phyloP scores from a whole-genome alignment of 2,888 invertebrate species.

The Andrena dorsata region DNA sequence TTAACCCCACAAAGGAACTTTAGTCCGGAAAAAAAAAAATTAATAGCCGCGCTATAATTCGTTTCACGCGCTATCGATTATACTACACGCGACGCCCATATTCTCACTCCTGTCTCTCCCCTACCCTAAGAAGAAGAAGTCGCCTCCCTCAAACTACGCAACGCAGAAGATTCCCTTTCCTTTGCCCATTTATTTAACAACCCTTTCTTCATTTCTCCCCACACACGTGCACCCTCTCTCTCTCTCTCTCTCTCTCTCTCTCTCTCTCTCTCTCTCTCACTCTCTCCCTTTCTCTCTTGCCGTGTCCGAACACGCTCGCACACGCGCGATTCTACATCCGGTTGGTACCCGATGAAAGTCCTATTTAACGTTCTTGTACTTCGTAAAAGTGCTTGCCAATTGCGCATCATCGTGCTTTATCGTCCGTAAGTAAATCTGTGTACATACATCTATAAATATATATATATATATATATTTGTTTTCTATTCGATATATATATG shows the following conservation, averaged over 20 bases:
- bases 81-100: conserved; percentile 68
- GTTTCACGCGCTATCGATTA: conserved; percentile 31
- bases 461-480: conserved; percentile 29
- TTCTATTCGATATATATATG: conserved; percentile 39
- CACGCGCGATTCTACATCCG: conserved; percentile 40
- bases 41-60: conserved; percentile 57
- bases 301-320: conserved; percentile 7
- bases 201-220: not conserved
- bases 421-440: conserved; percentile 33
- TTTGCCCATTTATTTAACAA: not conserved
- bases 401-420: conserved; percentile 56
- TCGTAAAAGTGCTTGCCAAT: conserved; percentile 75
- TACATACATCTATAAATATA: conserved; percentile 50
- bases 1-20: conserved; percentile 81
- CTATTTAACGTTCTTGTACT: conserved; percentile 70
- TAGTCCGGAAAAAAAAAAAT: conserved; percentile 78
- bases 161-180: not conserved
- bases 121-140: conserved; percentile 27
- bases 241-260: not conserved
- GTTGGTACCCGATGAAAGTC: conserved; percentile 50
- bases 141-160: conserved; percentile 1
- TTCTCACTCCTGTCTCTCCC: conserved; percentile 50
- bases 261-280: not conserved
- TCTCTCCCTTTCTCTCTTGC: not conserved
- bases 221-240: not conserved